Evolutionary conservation across 2,113 vertebrate genomes (phyloP).

Genomic region (Motacilla alba): DNA sequence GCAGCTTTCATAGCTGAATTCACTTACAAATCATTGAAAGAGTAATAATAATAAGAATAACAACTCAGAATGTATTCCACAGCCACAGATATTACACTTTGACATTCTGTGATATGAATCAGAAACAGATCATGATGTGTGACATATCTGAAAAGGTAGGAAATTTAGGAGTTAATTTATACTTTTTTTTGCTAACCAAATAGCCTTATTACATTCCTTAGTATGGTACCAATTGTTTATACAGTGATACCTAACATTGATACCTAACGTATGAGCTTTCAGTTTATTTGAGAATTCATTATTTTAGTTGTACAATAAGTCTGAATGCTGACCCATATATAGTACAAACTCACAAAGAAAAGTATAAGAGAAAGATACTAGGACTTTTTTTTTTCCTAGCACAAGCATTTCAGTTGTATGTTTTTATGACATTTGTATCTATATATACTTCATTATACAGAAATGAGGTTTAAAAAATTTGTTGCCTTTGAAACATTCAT

Average conservation of each 20-base stretch:
- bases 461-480: background rate
- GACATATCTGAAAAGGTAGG: background rate
- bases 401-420: background rate
- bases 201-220: background rate
- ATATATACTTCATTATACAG: background rate
- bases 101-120: background rate
- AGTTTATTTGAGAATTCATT: background rate
- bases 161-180: slow-evolving; percentile 12
- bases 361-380: background rate
- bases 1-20: slow-evolving; percentile 22
- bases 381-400: background rate
- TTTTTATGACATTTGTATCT: background rate
- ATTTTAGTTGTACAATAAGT: background rate
- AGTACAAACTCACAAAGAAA: background rate
- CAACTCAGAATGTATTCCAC: background rate
- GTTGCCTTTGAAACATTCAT: background rate
- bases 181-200: background rate
- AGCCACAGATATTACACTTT: background rate
- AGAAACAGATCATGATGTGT: background rate
- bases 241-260: background rate
- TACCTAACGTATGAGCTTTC: background rate
- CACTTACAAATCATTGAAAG: slow-evolving; percentile 13
- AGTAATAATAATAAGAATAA: background rate
- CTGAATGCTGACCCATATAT: background rate
- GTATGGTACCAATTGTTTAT: background rate